A percentile compares a stretch with the other conserved stretches of the same genome.
Evolutionary conservation across 2,888 invertebrate genomes (phyloP).

Genomic region (Dolomedes plantarius): DNA sequence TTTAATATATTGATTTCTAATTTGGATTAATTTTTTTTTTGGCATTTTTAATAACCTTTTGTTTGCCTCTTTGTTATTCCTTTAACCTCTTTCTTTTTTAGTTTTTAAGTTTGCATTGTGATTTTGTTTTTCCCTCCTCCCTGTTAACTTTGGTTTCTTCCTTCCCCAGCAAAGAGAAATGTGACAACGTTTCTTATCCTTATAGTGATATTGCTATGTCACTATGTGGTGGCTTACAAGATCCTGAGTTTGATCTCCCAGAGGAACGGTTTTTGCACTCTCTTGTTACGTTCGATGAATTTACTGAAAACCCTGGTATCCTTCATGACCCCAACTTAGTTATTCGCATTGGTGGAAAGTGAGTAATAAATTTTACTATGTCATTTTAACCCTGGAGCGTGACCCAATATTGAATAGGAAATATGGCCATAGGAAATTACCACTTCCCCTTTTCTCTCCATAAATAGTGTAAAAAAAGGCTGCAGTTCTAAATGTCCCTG

Average conservation of each 20-base stretch:
- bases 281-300: conserved; percentile 81
- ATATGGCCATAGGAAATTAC: too few relatives aligned
- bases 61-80: background rate
- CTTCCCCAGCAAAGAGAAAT: conserved; percentile 55
- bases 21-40: conserved; percentile 13
- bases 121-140: conserved; percentile 14
- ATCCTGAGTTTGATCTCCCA: conserved; percentile 79
- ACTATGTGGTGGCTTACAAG: conserved; percentile 83
- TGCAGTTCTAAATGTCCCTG: too few relatives aligned
- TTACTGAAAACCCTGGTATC: conserved; percentile 83
- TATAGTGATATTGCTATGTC: conserved; percentile 84
- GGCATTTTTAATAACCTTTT: conserved; percentile 25
- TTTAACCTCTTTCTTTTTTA: background rate
- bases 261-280: conserved; percentile 82
- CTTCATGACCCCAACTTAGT: conserved; percentile 87
- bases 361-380: conserved; percentile 70
- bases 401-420: too few relatives aligned
- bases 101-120: background rate
- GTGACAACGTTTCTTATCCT: conserved; percentile 70
- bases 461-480: too few relatives aligned
- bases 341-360: conserved; percentile 90
- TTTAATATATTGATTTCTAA: background rate
- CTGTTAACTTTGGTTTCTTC: conserved; percentile 20
- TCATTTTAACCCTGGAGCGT: too few relatives aligned
- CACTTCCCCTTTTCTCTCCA: too few relatives aligned